Conservation (phyloP, 1,140 invertebrate genomes). For the Medauroidea extradentata region DNA sequence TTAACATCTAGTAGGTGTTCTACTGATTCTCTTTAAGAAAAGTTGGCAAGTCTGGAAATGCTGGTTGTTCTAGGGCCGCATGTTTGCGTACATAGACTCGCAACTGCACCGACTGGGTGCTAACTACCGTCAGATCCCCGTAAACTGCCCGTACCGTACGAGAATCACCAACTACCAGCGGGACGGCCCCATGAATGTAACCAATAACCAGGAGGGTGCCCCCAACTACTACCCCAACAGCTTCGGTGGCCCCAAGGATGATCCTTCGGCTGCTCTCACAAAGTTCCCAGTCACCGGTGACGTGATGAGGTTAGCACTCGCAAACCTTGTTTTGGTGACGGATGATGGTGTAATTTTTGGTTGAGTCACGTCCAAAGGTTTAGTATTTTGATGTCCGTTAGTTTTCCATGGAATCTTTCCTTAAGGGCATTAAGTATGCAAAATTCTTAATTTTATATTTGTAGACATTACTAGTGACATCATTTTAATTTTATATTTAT, state of each 20-base stretch:
- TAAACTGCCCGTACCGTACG: slow-evolving; percentile 56
- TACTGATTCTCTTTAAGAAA: too few species aligned
- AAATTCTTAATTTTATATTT: too few species aligned
- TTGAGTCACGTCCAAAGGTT: too few species aligned
- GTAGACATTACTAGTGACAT: too few species aligned
- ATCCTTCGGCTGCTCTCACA: slow-evolving; percentile 15
- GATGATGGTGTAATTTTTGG: too few species aligned
- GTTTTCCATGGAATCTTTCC: too few species aligned
- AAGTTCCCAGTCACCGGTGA: slow-evolving; percentile 40
- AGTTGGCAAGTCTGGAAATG: too few species aligned
- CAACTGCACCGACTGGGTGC: slow-evolving; percentile 60
- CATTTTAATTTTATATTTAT: too few species aligned
- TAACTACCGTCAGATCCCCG: slow-evolving; percentile 62
- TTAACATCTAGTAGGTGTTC: too few species aligned
- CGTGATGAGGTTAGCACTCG: slow-evolving; percentile 40
- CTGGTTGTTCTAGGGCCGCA: slow-evolving; percentile 52
- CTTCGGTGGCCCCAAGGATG: slow-evolving; percentile 49
- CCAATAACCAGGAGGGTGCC: slow-evolving; percentile 39
- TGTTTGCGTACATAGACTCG: slow-evolving; percentile 63
- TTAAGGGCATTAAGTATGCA: too few species aligned
- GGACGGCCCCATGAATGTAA: slow-evolving; percentile 50
- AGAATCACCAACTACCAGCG: slow-evolving; percentile 51
- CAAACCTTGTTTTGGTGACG: too few species aligned
- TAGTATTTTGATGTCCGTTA: too few species aligned
- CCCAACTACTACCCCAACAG: slow-evolving; percentile 65